These are phyloP conservation scores for Alligator sinensis DNA, from an alignment of 2,113 vertebrate species.

Conservation along the genomic window DNA sequence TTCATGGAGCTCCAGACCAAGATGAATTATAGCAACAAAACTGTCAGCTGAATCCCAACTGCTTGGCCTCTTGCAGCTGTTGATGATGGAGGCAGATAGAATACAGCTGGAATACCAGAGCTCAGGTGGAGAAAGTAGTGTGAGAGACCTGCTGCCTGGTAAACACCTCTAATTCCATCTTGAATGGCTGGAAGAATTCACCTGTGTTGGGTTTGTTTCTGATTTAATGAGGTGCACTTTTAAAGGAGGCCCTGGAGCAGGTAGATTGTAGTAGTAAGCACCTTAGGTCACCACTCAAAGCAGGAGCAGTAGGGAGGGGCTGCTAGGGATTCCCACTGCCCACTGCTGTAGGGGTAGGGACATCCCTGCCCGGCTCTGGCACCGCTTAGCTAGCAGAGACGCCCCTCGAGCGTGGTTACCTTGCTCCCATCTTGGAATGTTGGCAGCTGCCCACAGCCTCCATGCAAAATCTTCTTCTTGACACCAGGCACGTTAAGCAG, in stretches of 20 bases:
- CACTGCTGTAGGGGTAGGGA: neutral
- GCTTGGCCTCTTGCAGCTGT: neutral
- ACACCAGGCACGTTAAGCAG: slow-evolving; percentile 84
- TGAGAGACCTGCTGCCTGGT: neutral
- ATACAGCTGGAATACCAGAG: neutral
- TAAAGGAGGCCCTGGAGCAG: neutral
- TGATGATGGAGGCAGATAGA: neutral
- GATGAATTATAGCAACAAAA: neutral
- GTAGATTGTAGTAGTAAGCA: neutral
- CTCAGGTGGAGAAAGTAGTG: neutral
- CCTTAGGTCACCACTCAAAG: neutral
- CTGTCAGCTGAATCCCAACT: neutral
- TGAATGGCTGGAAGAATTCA: neutral
- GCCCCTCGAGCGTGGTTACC: slow-evolving; percentile 63
- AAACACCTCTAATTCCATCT: neutral
- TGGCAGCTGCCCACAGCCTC: slow-evolving; percentile 82
- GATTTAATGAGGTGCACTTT: neutral
- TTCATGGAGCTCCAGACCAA: neutral
- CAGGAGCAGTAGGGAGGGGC: neutral
- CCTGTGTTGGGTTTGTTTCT: neutral
- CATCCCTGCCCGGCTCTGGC: neutral
- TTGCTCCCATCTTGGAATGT: slow-evolving; percentile 87
- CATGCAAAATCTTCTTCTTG: slow-evolving; percentile 88
- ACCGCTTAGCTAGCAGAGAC: too few species aligned
- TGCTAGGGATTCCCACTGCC: neutral